A percentile compares a stretch with the other conserved stretches of the same genome.
phyloP scores from a whole-genome alignment of 2,797 vertebrate species.

The Todus mexicanus region DNA sequence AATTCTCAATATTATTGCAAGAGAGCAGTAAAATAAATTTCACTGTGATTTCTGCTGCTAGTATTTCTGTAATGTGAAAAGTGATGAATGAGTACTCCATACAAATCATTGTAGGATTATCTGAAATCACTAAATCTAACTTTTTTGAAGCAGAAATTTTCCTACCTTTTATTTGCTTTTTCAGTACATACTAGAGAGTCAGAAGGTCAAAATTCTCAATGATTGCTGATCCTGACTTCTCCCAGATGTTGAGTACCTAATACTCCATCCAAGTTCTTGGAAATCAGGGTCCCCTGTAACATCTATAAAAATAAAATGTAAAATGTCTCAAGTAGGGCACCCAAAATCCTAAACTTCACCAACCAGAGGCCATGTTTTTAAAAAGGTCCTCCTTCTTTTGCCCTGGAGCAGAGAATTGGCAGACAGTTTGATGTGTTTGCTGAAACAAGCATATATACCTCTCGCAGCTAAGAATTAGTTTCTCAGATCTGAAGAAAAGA shows the following conservation, averaged over 20 bases:
- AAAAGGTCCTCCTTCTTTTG: neutral
- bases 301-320: neutral
- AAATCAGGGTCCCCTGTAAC: neutral
- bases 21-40: constrained; percentile 19
- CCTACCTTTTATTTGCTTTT: neutral
- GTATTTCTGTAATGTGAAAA: neutral
- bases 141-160: neutral
- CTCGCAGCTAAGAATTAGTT: neutral
- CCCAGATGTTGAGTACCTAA: neutral
- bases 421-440: neutral
- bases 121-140: neutral
- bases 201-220: neutral
- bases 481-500: neutral
- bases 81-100: neutral
- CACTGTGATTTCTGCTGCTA: constrained; percentile 8
- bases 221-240: neutral
- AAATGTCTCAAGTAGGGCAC: neutral
- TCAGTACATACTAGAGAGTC: neutral
- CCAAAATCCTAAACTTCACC: neutral
- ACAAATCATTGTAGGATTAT: neutral
- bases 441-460: neutral
- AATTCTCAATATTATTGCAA: constrained; percentile 9
- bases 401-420: neutral
- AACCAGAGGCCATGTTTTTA: neutral
- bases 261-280: neutral